Evolutionary conservation across 2,113 vertebrate species (phyloP).

Genomic region (Spilogale gracilis): DNA sequence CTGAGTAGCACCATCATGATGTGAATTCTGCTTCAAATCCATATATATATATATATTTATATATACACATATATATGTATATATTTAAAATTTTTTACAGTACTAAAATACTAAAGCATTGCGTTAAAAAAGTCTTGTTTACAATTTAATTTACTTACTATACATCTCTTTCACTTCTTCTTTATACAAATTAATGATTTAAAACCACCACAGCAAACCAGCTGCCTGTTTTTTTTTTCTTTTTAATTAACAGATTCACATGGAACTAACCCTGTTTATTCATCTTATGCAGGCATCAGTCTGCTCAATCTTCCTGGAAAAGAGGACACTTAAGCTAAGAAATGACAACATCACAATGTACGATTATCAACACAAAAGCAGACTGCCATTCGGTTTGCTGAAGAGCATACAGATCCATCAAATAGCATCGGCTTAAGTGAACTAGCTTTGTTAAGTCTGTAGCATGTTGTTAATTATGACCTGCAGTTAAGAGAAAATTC

Average conservation of each 20-base stretch:
- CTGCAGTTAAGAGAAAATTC: conserved; percentile 86
- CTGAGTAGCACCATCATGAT: conserved; percentile 97
- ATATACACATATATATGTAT: conserved; percentile 71
- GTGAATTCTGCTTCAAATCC: conserved; percentile 93
- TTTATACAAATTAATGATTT: conserved; percentile 95
- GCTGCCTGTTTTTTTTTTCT: conserved; percentile 92
- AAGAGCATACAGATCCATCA: conserved; percentile 67
- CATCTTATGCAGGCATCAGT: conserved; percentile 84
- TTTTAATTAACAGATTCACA: conserved; percentile 83
- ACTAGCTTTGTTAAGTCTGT: conserved; percentile 78
- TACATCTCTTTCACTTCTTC: conserved; percentile 95
- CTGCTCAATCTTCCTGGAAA: conserved; percentile 86
- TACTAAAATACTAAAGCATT: conserved; percentile 96
- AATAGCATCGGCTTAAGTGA: conserved; percentile 80
- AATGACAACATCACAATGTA: conserved; percentile 81
- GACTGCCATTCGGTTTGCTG: conserved; percentile 73
- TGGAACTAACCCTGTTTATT: conserved; percentile 94
- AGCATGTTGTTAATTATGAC: conserved; percentile 83
- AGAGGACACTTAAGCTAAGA: conserved; percentile 82
- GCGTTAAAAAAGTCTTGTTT: conserved; percentile 92
- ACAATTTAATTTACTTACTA: conserved; percentile 99
- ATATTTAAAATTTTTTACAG: conserved; percentile 93
- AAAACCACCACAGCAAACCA: conserved; percentile 96
- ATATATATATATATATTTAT: conserved; percentile 87
- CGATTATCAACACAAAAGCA: conserved; percentile 82